A percentile compares a stretch with the other conserved stretches of the same genome.
Evolutionary conservation across 2,113 vertebrate species (phyloP).

Genomic region (Regulus satrapa): DNA sequence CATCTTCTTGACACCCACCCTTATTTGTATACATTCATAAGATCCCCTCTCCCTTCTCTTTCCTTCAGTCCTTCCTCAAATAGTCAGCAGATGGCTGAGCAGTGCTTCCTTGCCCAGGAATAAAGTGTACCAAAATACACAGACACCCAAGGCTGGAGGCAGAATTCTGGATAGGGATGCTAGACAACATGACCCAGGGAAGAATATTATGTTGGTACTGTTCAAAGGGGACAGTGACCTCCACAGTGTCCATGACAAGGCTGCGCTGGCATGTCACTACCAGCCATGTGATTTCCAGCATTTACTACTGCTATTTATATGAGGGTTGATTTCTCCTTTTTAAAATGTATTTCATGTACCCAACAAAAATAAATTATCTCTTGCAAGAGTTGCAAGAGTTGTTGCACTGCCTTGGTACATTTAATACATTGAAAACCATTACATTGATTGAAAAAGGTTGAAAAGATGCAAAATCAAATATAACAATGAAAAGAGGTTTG

Average conservation of each 20-base stretch:
- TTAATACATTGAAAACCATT: not conserved
- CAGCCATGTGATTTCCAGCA: not conserved
- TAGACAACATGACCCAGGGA: not conserved
- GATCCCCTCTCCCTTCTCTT: not conserved
- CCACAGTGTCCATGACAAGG: not conserved
- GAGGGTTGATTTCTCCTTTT: not conserved
- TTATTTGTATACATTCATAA: not conserved
- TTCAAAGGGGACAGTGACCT: not conserved
- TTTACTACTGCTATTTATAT: not conserved
- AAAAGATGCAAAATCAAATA: not conserved
- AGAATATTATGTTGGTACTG: not conserved
- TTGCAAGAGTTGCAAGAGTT: no score
- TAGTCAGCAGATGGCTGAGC: not conserved
- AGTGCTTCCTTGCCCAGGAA: not conserved
- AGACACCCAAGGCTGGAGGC: not conserved
- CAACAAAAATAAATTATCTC: not conserved
- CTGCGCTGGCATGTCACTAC: not conserved
- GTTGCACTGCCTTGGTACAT: not conserved
- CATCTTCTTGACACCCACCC: not conserved
- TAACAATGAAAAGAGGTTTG: not conserved
- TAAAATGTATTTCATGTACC: not conserved
- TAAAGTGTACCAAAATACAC: not conserved
- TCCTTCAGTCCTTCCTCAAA: not conserved
- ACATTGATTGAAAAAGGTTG: not conserved
- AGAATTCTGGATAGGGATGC: not conserved